These are phyloP conservation scores for Phenacoccus solenopsis DNA, from an alignment of 1,140 invertebrate species.

Conservation along the genomic window DNA sequence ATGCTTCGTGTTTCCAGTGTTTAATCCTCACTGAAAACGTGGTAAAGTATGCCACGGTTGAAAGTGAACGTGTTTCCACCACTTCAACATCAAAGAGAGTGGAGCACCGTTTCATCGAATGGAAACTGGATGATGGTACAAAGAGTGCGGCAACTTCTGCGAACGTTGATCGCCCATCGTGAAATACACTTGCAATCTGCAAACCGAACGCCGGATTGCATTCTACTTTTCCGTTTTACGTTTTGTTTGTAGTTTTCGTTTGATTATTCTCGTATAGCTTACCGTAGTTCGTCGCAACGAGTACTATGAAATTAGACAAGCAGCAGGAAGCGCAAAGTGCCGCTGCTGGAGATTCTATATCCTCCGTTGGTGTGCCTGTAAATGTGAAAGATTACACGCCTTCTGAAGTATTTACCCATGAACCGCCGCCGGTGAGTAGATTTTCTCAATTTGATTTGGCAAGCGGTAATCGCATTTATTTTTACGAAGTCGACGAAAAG, in stretches of 20 bases:
- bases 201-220: background rate
- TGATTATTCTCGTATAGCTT: background rate
- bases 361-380: background rate
- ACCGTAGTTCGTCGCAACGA: background rate
- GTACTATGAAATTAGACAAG: background rate
- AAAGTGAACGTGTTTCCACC: slow-evolving; percentile 13
- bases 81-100: background rate
- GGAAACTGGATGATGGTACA: background rate
- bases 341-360: slow-evolving; percentile 8
- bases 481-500: no score
- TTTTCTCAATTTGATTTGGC: no score
- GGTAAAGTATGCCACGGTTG: slow-evolving; percentile 13
- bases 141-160: background rate
- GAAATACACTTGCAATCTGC: background rate
- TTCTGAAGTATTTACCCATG: background rate
- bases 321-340: slow-evolving; percentile 4
- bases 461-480: no score
- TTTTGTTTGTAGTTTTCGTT: background rate
- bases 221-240: background rate
- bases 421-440: background rate
- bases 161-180: background rate
- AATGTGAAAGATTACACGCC: slow-evolving; percentile 8
- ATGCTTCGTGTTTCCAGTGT: no score
- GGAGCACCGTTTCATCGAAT: slow-evolving; percentile 7
- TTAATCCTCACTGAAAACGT: no score